phyloP scores from a whole-genome alignment of 1,140 invertebrate genomes.

The Anastrepha ludens region DNA sequence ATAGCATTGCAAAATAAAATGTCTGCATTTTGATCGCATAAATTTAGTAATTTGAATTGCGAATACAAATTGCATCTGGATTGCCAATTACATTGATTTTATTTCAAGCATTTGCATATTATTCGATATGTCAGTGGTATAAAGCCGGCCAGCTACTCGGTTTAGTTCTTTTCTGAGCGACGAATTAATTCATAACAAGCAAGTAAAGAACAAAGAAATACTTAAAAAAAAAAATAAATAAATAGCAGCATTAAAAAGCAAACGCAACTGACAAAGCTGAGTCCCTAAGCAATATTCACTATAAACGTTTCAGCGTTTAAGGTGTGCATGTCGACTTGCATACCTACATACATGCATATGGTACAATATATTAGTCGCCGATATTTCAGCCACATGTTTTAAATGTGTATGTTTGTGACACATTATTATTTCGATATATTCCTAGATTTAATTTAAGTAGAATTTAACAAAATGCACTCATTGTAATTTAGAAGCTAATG shows the following conservation, averaged over 20 bases:
- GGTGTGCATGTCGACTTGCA: neutral
- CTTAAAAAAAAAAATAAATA: neutral
- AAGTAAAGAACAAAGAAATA: neutral
- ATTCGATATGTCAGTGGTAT: neutral
- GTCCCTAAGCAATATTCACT: conserved; percentile 23
- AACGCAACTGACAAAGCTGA: neutral
- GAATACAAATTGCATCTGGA: conserved; percentile 4
- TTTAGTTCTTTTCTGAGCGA: neutral
- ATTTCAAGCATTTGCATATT: conserved; percentile 1
- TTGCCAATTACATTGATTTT: neutral
- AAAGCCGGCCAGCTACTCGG: neutral
- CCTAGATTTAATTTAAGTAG: neutral
- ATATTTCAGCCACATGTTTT: neutral
- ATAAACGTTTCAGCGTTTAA: neutral
- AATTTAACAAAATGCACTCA: neutral
- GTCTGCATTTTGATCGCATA: too few relatives aligned
- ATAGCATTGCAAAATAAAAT: too few relatives aligned
- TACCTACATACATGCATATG: neutral
- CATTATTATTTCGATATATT: conserved; percentile 7
- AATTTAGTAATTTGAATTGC: neutral
- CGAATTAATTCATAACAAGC: neutral
- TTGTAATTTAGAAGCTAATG: conserved; percentile 22
- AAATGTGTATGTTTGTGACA: neutral
- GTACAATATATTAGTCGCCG: neutral
- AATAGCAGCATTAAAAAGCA: neutral